Conservation (phyloP, 2,888 invertebrate genomes). For the Drosophila limbata region DNA sequence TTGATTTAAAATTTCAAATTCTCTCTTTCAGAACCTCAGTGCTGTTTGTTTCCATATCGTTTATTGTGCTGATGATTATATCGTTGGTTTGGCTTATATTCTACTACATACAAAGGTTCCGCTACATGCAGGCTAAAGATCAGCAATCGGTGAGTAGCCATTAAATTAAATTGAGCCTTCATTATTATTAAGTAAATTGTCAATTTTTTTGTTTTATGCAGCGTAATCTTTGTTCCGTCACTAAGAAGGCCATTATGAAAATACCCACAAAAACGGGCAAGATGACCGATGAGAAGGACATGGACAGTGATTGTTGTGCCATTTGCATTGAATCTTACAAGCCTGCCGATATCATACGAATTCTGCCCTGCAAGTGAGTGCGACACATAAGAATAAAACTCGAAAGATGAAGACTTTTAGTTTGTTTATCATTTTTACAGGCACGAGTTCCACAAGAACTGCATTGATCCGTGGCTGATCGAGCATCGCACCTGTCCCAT, state of each 20-base stretch:
- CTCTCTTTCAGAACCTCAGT: constrained; percentile 92
- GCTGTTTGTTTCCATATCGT: constrained; percentile 97
- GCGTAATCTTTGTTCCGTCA: constrained; percentile 95
- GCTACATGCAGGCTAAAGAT: constrained; percentile 97
- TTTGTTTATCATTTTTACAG: constrained; percentile 86
- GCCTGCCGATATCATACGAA: constrained; percentile 93
- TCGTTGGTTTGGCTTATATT: constrained; percentile 97
- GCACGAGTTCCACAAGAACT: constrained; percentile 97
- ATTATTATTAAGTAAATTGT: no score
- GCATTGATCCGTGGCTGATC: constrained; percentile 98
- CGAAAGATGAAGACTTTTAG: neutral
- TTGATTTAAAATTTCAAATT: constrained; percentile 1
- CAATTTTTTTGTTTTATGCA: no score
- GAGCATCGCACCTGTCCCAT: constrained; percentile 98
- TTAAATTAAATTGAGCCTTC: no score
- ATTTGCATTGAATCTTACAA: constrained; percentile 97
- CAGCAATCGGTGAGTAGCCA: constrained; percentile 91
- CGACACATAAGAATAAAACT: rapidly evolving
- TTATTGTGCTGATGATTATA: constrained; percentile 97
- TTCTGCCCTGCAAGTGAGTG: constrained; percentile 95
- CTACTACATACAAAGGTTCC: constrained; percentile 97
- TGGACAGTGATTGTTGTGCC: constrained; percentile 96
- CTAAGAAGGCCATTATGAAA: constrained; percentile 96
- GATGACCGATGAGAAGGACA: constrained; percentile 94
- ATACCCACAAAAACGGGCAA: constrained; percentile 96